Percentiles rank a stretch among this genome's conserved stretches.
Conservation (phyloP, 2,113 vertebrate species). For the Sialia sialis region DNA sequence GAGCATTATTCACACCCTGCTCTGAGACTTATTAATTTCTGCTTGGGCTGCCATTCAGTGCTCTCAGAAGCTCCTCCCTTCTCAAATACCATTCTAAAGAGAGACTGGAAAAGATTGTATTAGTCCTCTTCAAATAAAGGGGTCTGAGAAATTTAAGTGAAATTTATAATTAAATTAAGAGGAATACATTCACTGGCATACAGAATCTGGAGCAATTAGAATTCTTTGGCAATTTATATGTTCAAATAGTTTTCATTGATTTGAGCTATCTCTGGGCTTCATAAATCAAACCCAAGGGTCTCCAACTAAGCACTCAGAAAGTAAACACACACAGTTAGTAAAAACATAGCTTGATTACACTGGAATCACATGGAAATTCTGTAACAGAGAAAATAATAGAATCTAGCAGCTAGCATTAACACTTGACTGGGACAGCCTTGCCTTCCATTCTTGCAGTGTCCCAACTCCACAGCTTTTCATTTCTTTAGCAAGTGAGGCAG, state of each 20-base stretch:
- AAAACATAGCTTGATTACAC: conserved; percentile 16
- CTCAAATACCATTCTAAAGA: neutral
- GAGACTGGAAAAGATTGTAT: neutral
- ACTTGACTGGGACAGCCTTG: neutral
- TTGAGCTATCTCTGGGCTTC: neutral
- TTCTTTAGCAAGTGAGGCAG: neutral
- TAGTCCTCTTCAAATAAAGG: neutral
- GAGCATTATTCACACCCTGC: neutral
- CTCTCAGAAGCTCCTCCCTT: neutral
- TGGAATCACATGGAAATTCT: neutral
- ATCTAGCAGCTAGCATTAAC: neutral
- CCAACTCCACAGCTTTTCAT: neutral
- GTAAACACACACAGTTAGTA: neutral
- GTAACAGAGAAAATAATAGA: neutral
- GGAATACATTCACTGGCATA: neutral
- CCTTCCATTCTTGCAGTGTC: neutral
- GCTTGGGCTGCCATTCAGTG: neutral
- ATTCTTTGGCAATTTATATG: neutral
- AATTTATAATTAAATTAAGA: neutral
- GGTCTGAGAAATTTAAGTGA: neutral
- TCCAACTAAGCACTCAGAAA: conserved; percentile 5
- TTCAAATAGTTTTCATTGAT: neutral
- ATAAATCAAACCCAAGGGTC: conserved; percentile 38
- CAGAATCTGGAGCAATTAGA: neutral
- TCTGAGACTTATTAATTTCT: conserved; percentile 45